Evolutionary conservation across 2,797 vertebrate genomes (phyloP).

Genomic region (Typhlichthys eigenmanni): DNA sequence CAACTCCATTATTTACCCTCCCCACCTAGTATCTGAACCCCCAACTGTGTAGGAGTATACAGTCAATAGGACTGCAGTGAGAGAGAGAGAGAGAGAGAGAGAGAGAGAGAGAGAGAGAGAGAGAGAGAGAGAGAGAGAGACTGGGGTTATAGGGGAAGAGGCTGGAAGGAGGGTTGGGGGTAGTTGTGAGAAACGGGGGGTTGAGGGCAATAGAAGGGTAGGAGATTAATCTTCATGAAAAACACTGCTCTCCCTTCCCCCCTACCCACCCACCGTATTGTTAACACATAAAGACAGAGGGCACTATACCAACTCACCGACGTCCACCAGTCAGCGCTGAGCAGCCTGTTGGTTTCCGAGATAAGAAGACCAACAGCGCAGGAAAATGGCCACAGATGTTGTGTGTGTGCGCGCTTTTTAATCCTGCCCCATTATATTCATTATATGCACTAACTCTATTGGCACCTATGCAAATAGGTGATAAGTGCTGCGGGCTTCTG

Average conservation of each 20-base stretch:
- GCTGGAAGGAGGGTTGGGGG: slow-evolving; percentile 62
- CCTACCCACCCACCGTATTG: slow-evolving; percentile 75
- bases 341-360: slow-evolving; percentile 68
- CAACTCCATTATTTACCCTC: slow-evolving; percentile 32
- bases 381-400: slow-evolving; percentile 73
- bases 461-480: slow-evolving; percentile 39
- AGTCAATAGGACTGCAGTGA: slow-evolving; percentile 64
- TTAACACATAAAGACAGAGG: slow-evolving; percentile 71
- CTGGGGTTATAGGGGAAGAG: slow-evolving; percentile 19
- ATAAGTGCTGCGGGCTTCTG: slow-evolving; percentile 33
- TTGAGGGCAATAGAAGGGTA: slow-evolving; percentile 69
- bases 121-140: slow-evolving; percentile 45
- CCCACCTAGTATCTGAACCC: slow-evolving; percentile 54
- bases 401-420: slow-evolving; percentile 59
- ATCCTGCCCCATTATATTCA: slow-evolving; percentile 66
- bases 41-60: slow-evolving; percentile 72
- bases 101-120: slow-evolving; percentile 37
- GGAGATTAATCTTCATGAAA: slow-evolving; percentile 82
- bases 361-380: slow-evolving; percentile 57
- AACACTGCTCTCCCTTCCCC: slow-evolving; percentile 64
- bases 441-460: slow-evolving; percentile 46
- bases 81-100: slow-evolving; percentile 40
- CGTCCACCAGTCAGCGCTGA: slow-evolving; percentile 71
- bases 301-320: slow-evolving; percentile 72
- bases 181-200: slow-evolving; percentile 59